Evolutionary conservation across 2,888 invertebrate genomes (phyloP).

Genomic region (Agrochola lota): DNA sequence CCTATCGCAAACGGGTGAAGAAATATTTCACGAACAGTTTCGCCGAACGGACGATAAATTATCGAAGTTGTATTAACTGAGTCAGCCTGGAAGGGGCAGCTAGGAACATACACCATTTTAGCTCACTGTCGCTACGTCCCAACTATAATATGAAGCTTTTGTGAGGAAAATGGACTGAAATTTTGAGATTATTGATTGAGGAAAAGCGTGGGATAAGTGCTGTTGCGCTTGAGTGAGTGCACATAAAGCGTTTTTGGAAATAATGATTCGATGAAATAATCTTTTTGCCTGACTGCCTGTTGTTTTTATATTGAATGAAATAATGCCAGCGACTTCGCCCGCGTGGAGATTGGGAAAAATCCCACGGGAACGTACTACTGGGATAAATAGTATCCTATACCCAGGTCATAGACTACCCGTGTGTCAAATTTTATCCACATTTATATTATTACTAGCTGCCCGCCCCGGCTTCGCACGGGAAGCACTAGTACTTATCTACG

Average conservation of each 20-base stretch:
- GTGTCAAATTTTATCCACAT: too few relatives aligned
- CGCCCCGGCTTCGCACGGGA: too few relatives aligned
- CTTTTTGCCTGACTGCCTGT: not conserved
- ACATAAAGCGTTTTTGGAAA: constrained; percentile 23
- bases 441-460: too few relatives aligned
- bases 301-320: not conserved
- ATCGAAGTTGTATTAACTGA: constrained; percentile 66
- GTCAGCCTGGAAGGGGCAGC: constrained; percentile 57
- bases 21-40: constrained; percentile 62
- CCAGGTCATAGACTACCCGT: too few relatives aligned
- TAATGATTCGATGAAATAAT: constrained; percentile 1
- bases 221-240: constrained; percentile 20
- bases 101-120: constrained; percentile 46
- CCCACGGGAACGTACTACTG: too few relatives aligned
- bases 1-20: constrained; percentile 47
- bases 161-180: constrained; percentile 50
- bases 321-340: too few relatives aligned
- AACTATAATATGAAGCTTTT: constrained; percentile 40
- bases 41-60: constrained; percentile 70
- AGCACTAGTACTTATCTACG: too few relatives aligned
- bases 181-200: constrained; percentile 42
- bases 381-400: too few relatives aligned
- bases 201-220: constrained; percentile 12
- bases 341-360: too few relatives aligned
- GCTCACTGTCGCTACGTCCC: constrained; percentile 31